These are phyloP conservation scores for Hemibagrus guttatus DNA, from an alignment of 2,797 vertebrate species.

Conservation along the genomic window DNA sequence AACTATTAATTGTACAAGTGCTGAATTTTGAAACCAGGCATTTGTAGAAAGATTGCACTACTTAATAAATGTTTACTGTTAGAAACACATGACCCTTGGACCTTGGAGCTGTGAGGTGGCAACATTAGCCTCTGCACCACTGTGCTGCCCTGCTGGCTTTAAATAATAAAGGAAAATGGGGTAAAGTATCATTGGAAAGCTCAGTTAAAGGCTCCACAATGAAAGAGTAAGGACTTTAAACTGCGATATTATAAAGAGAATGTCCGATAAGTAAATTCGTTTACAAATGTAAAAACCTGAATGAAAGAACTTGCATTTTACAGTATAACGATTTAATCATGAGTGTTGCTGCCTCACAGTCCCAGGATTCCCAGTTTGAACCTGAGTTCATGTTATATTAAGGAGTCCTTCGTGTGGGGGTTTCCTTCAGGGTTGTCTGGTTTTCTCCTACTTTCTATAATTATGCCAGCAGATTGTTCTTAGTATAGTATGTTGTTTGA, in stretches of 20 bases:
- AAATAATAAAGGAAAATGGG: background rate
- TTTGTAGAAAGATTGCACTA: background rate
- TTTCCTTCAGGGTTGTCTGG: background rate
- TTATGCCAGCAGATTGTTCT: background rate
- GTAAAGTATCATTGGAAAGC: background rate
- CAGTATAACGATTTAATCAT: background rate
- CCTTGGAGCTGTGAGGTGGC: constrained; percentile 14
- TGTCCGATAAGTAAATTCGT: background rate
- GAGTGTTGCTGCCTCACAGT: too few relatives aligned
- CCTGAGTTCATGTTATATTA: too few relatives aligned
- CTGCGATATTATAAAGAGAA: background rate
- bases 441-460: background rate
- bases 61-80: background rate
- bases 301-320: background rate
- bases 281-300: background rate
- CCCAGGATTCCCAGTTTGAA: too few relatives aligned
- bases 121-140: background rate
- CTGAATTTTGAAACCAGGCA: background rate
- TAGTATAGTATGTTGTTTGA: background rate
- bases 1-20: background rate
- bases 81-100: background rate
- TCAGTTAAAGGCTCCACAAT: background rate
- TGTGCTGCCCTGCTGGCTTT: background rate
- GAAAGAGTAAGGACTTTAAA: background rate
- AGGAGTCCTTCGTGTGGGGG: background rate